Percentiles rank a stretch among this genome's conserved stretches.
phyloP scores from a whole-genome alignment of 2,797 vertebrate species.

The Semotilus atromaculatus region DNA sequence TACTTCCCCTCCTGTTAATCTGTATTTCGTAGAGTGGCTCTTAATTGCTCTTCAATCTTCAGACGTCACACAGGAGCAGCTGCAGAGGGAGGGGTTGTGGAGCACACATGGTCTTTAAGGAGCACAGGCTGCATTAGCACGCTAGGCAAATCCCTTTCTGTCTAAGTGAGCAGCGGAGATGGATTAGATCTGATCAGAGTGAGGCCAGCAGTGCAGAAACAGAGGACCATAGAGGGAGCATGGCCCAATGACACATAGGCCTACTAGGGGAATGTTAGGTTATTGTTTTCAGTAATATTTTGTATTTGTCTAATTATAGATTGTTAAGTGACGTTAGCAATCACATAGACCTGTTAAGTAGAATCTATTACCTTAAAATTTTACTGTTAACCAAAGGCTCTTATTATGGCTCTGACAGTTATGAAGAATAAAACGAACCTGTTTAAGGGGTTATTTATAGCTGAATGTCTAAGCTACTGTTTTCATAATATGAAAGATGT shows the following conservation, averaged over 20 bases:
- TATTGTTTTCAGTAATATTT: neutral
- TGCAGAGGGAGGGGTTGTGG: conserved; percentile 20
- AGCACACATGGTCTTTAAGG: conserved; percentile 25
- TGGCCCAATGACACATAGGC: neutral
- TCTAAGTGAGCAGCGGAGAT: conserved; percentile 45
- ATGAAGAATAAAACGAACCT: neutral
- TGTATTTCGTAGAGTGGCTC: conserved; percentile 53
- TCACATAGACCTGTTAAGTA: neutral
- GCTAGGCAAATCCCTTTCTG: conserved; percentile 45
- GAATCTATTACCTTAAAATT: neutral
- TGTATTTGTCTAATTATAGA: neutral
- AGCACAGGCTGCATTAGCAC: conserved; percentile 42
- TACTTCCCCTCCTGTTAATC: conserved; percentile 47
- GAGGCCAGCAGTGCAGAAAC: conserved; percentile 2
- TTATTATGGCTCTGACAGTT: neutral
- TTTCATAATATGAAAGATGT: neutral
- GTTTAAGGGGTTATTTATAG: neutral
- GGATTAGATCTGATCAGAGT: conserved; percentile 35
- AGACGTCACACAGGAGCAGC: conserved; percentile 23
- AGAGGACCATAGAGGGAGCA: neutral
- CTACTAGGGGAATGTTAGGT: neutral
- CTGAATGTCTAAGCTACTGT: neutral
- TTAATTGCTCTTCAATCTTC: conserved; percentile 62
- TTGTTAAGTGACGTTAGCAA: neutral
- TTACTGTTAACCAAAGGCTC: neutral